Conservation (phyloP, 2,888 invertebrate genomes). For the Bedellia somnulentella region DNA sequence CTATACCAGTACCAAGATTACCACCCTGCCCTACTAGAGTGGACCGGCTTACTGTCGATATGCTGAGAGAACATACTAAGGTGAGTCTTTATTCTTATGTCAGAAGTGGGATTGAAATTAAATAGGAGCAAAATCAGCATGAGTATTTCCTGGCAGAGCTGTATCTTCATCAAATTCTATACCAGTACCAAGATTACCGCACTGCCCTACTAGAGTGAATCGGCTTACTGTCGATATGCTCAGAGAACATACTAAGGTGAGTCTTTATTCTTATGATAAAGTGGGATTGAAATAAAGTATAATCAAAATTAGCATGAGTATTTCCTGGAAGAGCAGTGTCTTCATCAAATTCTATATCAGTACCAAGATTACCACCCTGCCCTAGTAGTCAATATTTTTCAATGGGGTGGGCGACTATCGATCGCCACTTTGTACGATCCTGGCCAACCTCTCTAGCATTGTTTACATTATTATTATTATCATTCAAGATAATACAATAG, state of each 20-base stretch:
- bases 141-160: constrained; percentile 76
- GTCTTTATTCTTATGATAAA: constrained; percentile 29
- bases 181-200: constrained; percentile 73
- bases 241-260: constrained; percentile 73
- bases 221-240: constrained; percentile 78
- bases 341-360: constrained; percentile 69
- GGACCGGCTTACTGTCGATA: constrained; percentile 78
- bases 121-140: constrained; percentile 74
- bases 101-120: constrained; percentile 76
- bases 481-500: too few relatives aligned
- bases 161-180: constrained; percentile 76
- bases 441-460: too few relatives aligned
- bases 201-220: constrained; percentile 77
- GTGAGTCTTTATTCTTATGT: constrained; percentile 18
- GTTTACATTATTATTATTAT: too few relatives aligned
- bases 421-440: too few relatives aligned
- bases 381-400: too few relatives aligned
- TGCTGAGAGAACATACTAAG: constrained; percentile 77
- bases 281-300: constrained; percentile 78
- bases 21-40: constrained; percentile 77
- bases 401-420: too few relatives aligned
- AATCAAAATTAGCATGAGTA: constrained; percentile 73
- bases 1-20: constrained; percentile 71
- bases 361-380: constrained; percentile 76
- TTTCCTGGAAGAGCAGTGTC: constrained; percentile 79